Evolutionary conservation across 37 sponge, comb jelly and placozoan species (phyloP), one percentile per base, ranked within the genome.

Genomic region (Aphrocallistes beatrix): DNA sequence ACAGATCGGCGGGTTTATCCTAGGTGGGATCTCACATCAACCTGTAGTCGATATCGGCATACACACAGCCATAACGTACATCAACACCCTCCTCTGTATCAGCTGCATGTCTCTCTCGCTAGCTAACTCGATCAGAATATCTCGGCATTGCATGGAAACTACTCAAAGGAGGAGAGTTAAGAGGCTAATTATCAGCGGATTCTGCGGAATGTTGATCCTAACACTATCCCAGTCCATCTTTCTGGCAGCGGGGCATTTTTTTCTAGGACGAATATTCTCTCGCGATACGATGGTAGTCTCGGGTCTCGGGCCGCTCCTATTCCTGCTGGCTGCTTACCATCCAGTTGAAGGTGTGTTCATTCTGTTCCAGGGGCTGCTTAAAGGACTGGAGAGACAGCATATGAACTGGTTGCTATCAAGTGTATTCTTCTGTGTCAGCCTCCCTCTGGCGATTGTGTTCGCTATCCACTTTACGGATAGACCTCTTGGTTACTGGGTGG

Each of bases 31-130:
- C 0, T 60, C 75, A 6, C 23, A 75, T 36, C 47, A 86, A 42
- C 82, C 82, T 10, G 49, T 40, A 32, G 37, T 86, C 0, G 82
- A 86, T 36, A 34, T 38, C 17, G 86, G 82, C 0, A 86, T 86
- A n/a, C 47, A 81, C 51, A 17, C 69, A 10, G 81, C 81, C 37
- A 21, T 60, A 0, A 86, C 30, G 0, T 40, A 36, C 1, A 81
- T 81, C 82, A 81, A 82, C 23, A 38, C 81, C 0, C 0, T 86
- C 34, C n/a, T 86, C 0, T 81, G 30, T 16, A 81, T 75, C 19
- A 81, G 81, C 9, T 50, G 82, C n/a, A n/a, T 75, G 34, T 75
- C 86, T 38, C 36, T 86, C 16, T 81, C 82, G 23, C 39, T 86
- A 37, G 86, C 86, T 37, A 34, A 40, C 25, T 81, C 47, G 25